Evolutionary conservation across 2,888 invertebrate species (phyloP), one percentile per base, ranked within the genome.

Genomic region (Colostygia pectinataria): DNA sequence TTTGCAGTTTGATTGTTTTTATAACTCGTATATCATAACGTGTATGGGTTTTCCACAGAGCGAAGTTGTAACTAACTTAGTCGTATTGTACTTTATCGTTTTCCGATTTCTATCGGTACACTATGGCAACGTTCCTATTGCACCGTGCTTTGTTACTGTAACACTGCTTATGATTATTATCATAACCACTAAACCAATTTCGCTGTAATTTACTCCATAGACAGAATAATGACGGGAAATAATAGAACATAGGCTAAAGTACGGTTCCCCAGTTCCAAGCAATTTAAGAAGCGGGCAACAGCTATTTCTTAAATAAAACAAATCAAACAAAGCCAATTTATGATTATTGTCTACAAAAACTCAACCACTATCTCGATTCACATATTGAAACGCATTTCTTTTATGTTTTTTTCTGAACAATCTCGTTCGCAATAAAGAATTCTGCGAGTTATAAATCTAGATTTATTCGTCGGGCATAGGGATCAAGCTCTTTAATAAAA

Each of bases 401-500:
- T 48, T 42, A 56, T 56, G 52, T 63, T 37, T 25, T 61, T 63
- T 57, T 60, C 57, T 45, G 52, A 47, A 29, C 55, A 60, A 61
- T 65, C 33, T 49, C 56, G 46, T 49, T 51, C 24, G 51, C 53
- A 59, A 65, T 63, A 65, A 65, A 64, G 57, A 60, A 61, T 50
- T 57, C 51, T 45, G 45, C 31, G 36, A 45, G 61, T 50, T 48
- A 61, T 62, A 66, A 68, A 68, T 66, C 66, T 63, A 68, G 65
- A 66, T 65, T 68, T 65, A 66, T 66, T 59, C 55, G 48, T 40
- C 48, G 51, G 60, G 58, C 59, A 60, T 25, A 53, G 56, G 55
- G 61, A 62, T 63, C 60, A 56, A 54, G 57, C 32, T 40, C 13
- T 44, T 43, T 46, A 40, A 43, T 50, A 48, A 49, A 43, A 23